phyloP scores from a whole-genome alignment of 2,113 vertebrate species.

The Cyanistes caeruleus region DNA sequence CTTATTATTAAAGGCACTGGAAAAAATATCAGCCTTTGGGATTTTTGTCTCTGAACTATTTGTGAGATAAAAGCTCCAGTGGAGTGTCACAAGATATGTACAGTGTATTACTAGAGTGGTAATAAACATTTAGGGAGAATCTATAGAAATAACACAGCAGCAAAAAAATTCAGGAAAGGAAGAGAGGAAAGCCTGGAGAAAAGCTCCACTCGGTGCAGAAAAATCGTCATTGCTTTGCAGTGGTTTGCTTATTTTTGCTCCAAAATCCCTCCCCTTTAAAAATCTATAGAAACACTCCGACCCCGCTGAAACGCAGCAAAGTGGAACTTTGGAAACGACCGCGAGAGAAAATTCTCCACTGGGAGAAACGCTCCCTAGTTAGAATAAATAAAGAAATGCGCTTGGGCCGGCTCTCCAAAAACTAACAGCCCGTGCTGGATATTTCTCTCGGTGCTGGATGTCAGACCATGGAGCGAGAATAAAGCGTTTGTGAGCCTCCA shows the following conservation, averaged over 20 bases:
- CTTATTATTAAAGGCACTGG: background rate
- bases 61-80: background rate
- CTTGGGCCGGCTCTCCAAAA: background rate
- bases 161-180: background rate
- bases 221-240: background rate
- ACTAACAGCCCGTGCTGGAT: background rate
- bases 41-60: conserved; percentile 31
- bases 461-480: background rate
- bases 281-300: background rate
- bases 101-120: background rate
- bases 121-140: background rate
- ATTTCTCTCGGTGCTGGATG: conserved; percentile 14
- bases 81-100: background rate
- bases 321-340: background rate
- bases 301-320: background rate
- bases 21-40: conserved; percentile 19
- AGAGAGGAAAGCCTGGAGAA: background rate
- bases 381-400: conserved; percentile 15
- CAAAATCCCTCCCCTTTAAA: background rate
- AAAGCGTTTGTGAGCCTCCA: conserved; percentile 38
- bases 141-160: background rate
- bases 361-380: background rate
- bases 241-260: background rate
- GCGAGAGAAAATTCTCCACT: background rate
- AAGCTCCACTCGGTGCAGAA: background rate